Percentiles rank a stretch among this genome's conserved stretches.
Evolutionary conservation across 2,888 invertebrate species (phyloP).

Genomic region (Papilio elwesi): DNA sequence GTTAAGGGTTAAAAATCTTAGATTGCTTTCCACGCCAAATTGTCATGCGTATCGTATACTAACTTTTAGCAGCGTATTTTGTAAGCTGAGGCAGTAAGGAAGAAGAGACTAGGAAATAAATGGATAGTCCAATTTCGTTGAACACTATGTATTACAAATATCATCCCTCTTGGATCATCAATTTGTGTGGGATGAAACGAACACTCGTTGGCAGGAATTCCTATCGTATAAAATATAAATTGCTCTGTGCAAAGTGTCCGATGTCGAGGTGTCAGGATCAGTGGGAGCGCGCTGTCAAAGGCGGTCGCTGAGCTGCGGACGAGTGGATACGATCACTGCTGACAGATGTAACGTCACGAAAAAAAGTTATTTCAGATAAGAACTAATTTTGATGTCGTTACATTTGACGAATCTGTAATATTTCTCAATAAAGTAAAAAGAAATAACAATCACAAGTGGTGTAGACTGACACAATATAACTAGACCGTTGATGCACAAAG

Average conservation of each 20-base stretch:
- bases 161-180: not conserved
- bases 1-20: no score
- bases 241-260: conserved; percentile 8
- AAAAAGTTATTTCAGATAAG: not conserved
- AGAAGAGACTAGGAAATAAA: not conserved
- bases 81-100: no score
- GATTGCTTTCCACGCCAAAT: no score
- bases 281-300: not conserved
- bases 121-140: not conserved
- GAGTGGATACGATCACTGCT: conserved; percentile 19
- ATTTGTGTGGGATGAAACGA: not conserved
- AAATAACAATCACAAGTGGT: no score
- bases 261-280: conserved; percentile 26
- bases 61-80: no score
- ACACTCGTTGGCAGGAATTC: not conserved
- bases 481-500: no score
- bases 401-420: no score
- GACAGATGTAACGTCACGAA: conserved; percentile 19
- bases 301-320: conserved; percentile 5
- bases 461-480: no score
- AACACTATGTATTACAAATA: not conserved
- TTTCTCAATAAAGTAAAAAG: not conserved
- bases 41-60: no score
- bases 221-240: conserved; percentile 23
- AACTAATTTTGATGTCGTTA: not conserved